These are phyloP conservation scores for Lepeophtheirus salmonis DNA, from an alignment of 1,140 invertebrate genomes.

Conservation along the genomic window DNA sequence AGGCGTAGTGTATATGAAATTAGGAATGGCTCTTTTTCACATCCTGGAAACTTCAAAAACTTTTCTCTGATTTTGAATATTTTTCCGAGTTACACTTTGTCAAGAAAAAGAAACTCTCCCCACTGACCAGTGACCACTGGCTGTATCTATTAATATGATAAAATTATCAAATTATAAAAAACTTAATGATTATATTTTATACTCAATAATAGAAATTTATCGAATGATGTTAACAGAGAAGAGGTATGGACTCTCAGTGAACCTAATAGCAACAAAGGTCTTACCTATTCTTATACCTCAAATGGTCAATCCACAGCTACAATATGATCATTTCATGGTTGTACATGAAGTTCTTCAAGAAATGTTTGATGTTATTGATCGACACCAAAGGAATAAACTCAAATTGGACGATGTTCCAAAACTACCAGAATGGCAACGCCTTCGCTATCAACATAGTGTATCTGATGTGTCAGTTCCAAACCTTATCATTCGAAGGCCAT, in stretches of 20 bases:
- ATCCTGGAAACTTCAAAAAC: too few species aligned
- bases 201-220: slow-evolving; percentile 55
- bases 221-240: slow-evolving; percentile 74
- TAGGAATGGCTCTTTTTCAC: too few species aligned
- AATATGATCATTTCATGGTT: slow-evolving; percentile 67
- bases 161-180: too few species aligned
- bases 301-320: slow-evolving; percentile 70
- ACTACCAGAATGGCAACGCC: slow-evolving; percentile 9
- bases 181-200: background rate
- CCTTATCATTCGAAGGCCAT: slow-evolving; percentile 13
- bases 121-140: too few species aligned
- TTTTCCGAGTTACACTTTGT: too few species aligned
- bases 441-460: slow-evolving; percentile 6
- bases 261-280: slow-evolving; percentile 76
- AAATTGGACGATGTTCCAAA: slow-evolving; percentile 18
- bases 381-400: slow-evolving; percentile 17
- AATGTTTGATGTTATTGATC: slow-evolving; percentile 75
- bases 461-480: slow-evolving; percentile 16
- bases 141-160: too few species aligned
- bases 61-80: too few species aligned
- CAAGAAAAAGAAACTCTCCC: too few species aligned
- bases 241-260: slow-evolving; percentile 72
- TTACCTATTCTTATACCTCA: slow-evolving; percentile 80
- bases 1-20: too few species aligned
- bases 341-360: slow-evolving; percentile 76